Base-by-base conservation (phyloP, 1,140 invertebrate species). In the Ylistrum balloti region DNA sequence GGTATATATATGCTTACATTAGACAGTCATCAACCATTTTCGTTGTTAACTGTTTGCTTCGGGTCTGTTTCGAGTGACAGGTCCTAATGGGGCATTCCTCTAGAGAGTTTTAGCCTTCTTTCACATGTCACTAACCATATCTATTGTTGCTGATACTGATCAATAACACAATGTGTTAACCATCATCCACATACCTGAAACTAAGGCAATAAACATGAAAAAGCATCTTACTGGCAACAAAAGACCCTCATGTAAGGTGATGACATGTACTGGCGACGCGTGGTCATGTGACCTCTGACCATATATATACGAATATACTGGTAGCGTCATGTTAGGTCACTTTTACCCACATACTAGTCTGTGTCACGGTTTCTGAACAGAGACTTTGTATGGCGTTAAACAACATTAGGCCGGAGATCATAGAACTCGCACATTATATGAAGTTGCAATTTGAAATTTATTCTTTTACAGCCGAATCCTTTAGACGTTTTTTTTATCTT, bases 41-140 rank as follows among this genome's bases (percentile, higher is more conserved):
- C 41, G 41, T 45, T 45, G 9, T 45, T 45, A 13, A 45, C 41
- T 45, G 41, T 45, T 9, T 38, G 41, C 1, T 45, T 9, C 41
- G 15, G 5, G 22, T 1, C 56, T 74, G 56, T 1, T 74, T 28
- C n/a, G 56, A 5, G n/a, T 74, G 56, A 74, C 56, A 74, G 22
- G 22, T n/a, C 22, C 56, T 74, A 74, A 74, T 74, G 56, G 56
- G 5, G 17, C n/a, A 9, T 5, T 11, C 5, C 56, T 11, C 56
- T 28, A 17, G 56, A 28, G 56, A 74, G 11, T 28, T 74, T 22
- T 22, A n/a, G n/a, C n/a, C 56, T 74, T 74, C n/a, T 74, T 74
- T 22, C 17, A 74, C 56, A 28, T 74, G 56, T 74, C 56, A 74
- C 56, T 74, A 74, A 74, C 56, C 17, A 74, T 74, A n/a, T 74